Base-by-base conservation (phyloP, 1,140 invertebrate species). In the Rhagoletis pomonella region DNA sequence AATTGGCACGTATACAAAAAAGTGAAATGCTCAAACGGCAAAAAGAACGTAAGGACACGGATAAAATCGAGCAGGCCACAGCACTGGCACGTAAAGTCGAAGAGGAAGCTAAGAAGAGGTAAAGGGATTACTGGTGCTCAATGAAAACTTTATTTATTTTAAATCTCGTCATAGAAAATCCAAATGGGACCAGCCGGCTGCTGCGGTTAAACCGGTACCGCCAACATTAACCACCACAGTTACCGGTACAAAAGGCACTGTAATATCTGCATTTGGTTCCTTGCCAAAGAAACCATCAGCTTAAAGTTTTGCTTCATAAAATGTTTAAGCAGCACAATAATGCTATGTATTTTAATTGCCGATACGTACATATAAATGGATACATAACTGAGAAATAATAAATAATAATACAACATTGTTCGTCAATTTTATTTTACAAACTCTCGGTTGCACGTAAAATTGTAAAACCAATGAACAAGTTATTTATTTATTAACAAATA, bases 21-120 rank as follows among this genome's bases (percentile, higher is more conserved):
- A 93, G 95, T 9, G 98, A 99, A 94, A 99, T 99, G 97, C 97
- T 99, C 60, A 96, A 96, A 91, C 93, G 97, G 81, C 97, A 98
- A 90, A 98, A 98, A 90, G 97, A 98, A 90, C 95, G 96, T 87
- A 98, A 98, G 93, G 97, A 98, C 65, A 96, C 96, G 92, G 95
- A 97, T 14, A 98, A 98, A 94, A 97, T 98, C 85, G 97, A 98
- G 92, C 97, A 98, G 92, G 96, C 97, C 0, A 96, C 96, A 4
- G 97, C 97, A 10, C 96, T 97, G 2, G 96, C 96, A 0, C 97
- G 97, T 87, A 95, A 95, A 92, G 90, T 95, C 67, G 94, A 96
- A 88, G 94, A 94, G 88, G 96, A 96, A 89, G 96, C 92, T 59
- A 93, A 93, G 64, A 93, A 92, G 84, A 89, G 92, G 92, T 93